Conservation (phyloP, 2,888 invertebrate species). For the Limnephilus marmoratus region DNA sequence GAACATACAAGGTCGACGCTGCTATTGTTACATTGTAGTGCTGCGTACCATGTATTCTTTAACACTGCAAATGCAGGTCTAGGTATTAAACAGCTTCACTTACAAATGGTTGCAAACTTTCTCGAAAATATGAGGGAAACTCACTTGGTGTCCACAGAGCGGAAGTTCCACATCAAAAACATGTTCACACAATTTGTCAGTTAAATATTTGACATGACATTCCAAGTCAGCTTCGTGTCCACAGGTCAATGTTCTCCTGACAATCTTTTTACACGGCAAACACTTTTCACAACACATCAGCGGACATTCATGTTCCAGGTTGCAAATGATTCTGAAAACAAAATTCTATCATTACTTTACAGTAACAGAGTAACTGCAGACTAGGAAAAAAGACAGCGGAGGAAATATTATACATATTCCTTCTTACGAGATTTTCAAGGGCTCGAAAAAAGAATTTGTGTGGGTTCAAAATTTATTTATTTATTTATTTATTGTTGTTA, state of each 20-base stretch:
- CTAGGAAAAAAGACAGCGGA: too few relatives aligned
- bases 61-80: too few relatives aligned
- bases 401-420: too few relatives aligned
- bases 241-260: constrained; percentile 74
- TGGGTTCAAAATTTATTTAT: too few relatives aligned
- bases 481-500: too few relatives aligned
- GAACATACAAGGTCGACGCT: too few relatives aligned
- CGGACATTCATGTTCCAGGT: constrained; percentile 75
- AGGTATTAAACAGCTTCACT: not conserved
- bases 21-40: too few relatives aligned
- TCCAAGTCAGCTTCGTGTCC: constrained; percentile 72
- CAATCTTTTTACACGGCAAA: constrained; percentile 72
- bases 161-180: constrained; percentile 69
- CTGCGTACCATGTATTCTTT: too few relatives aligned
- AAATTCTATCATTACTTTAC: not conserved
- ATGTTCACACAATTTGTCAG: constrained; percentile 67
- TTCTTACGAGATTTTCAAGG: too few relatives aligned
- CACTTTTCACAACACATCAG: constrained; percentile 75
- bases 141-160: constrained; percentile 72
- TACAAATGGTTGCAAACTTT: constrained; percentile 66
- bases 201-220: constrained; percentile 72
- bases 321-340: constrained; percentile 70
- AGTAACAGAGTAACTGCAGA: too few relatives aligned
- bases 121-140: constrained; percentile 51
- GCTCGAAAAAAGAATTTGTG: too few relatives aligned